Evolutionary conservation across 2,888 invertebrate genomes (phyloP), one percentile per base, ranked within the genome.

Genomic region (Drosophila tanythrix): DNA sequence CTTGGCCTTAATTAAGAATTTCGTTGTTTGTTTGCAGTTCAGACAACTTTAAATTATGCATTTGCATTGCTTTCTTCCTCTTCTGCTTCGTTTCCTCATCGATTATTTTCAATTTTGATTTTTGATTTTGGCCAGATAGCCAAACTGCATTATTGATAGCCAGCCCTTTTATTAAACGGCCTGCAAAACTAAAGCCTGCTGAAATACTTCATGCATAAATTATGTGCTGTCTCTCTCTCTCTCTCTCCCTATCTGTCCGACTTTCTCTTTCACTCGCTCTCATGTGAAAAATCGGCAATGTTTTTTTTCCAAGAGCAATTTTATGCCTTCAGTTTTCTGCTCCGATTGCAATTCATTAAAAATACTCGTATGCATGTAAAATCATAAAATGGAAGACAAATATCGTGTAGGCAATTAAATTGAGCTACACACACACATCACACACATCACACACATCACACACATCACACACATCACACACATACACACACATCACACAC

Each of bases 121-220:
- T 43, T 40, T 31, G 55, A 58, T 57, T 53, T 63, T 52, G 29
- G 56, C 61, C 63, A 35, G 51, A 25, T 67, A 33, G 51, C 57
- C 40, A 29, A 63, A 65, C 60, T 84, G 85, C 76, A 85, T 84
- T 85, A 81, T 88, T 88, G 79, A 84, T 87, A 51, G 67, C 52
- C 29, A 29, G 27, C 43, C 50, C 63, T 73, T 52, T 46, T 66
- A 68, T 74, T 76, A 63, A 46, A 25, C 3, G 25, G 25, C 25
- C 46, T 15, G 56, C 46, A 36, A 15, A 61, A 82, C 67, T 59
- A 62, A 66, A 67, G 65, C 64, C 46, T 74, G 33, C 66, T 65
- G 59, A 70, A 67, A 70, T 75, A 4, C 13, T 82, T 74, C 75
- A 82, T 83, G 84, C 82, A 87, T 83, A 87, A 84, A 76, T 81